Evolutionary conservation across 2,113 vertebrate species (phyloP).

Genomic region (Nothocercus julius): DNA sequence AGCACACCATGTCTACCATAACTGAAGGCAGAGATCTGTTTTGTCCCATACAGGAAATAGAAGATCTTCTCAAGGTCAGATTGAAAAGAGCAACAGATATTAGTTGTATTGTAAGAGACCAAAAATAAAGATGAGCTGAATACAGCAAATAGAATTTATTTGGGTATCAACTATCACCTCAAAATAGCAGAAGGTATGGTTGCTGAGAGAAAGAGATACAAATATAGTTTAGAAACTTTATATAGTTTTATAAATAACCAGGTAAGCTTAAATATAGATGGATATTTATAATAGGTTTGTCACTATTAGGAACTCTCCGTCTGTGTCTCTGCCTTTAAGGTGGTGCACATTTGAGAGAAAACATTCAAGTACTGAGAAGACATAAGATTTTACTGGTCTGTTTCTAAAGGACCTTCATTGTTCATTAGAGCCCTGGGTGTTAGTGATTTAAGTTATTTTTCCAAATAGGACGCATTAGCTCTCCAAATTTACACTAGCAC

Average conservation of each 20-base stretch:
- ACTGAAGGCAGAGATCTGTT: background rate
- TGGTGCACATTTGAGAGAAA: background rate
- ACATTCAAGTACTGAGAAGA: background rate
- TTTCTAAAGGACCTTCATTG: background rate
- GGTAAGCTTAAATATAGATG: slow-evolving; percentile 18
- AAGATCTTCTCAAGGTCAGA: slow-evolving; percentile 12
- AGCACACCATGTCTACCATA: background rate
- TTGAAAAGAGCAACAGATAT: background rate
- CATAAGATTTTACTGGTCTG: background rate
- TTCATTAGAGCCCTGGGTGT: background rate
- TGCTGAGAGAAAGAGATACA: slow-evolving; percentile 63
- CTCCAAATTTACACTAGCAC: background rate
- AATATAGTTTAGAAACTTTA: slow-evolving; percentile 67
- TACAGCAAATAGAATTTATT: slow-evolving; percentile 53
- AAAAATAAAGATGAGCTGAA: slow-evolving; percentile 59
- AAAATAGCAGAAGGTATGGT: slow-evolving; percentile 61
- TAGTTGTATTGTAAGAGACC: background rate
- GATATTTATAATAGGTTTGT: background rate
- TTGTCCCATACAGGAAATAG: background rate
- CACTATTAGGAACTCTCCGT: background rate
- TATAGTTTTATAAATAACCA: slow-evolving; percentile 62
- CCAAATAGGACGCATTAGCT: background rate
- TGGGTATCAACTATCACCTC: slow-evolving; percentile 56
- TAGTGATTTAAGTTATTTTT: background rate
- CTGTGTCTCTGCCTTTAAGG: background rate